Evolutionary conservation across 2,113 vertebrate species (phyloP).

Genomic region (Alethe diademata): DNA sequence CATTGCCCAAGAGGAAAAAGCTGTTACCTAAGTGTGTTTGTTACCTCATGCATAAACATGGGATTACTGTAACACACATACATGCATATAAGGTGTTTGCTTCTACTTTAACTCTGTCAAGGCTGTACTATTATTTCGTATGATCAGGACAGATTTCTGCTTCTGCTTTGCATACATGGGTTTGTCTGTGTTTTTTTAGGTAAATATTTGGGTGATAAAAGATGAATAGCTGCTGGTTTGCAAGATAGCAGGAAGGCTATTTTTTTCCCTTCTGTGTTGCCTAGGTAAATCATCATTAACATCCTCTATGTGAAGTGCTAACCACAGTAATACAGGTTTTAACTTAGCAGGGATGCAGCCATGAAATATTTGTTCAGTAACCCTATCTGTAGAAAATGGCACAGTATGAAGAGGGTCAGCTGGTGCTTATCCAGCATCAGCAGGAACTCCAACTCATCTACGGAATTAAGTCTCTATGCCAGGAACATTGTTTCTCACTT

Average conservation of each 20-base stretch:
- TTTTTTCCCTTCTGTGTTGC: conserved; percentile 41
- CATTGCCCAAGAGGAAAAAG: conserved; percentile 80
- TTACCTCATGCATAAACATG: conserved; percentile 82
- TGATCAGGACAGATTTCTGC: neutral
- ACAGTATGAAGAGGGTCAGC: conserved; percentile 56
- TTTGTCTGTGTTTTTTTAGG: neutral
- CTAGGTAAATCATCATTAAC: conserved; percentile 50
- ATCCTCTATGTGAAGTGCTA: conserved; percentile 46
- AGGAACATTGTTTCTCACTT: conserved; percentile 35
- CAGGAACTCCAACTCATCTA: conserved; percentile 37
- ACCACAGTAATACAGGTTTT: conserved; percentile 16
- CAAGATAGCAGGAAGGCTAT: conserved; percentile 26
- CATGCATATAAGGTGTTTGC: conserved; percentile 31
- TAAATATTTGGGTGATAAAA: neutral
- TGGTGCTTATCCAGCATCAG: conserved; percentile 38
- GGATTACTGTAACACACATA: conserved; percentile 71
- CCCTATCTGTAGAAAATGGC: conserved; percentile 54
- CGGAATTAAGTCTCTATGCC: conserved; percentile 30
- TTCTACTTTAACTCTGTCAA: conserved; percentile 61
- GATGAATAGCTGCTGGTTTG: conserved; percentile 3
- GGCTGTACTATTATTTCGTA: conserved; percentile 34
- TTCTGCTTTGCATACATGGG: neutral
- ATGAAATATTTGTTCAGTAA: conserved; percentile 51
- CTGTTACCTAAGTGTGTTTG: conserved; percentile 79
- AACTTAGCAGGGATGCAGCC: conserved; percentile 61